Evolutionary conservation across 2,797 vertebrate genomes (phyloP), one percentile per base, ranked within the genome.

Genomic region (Petrocephalus sullivani): DNA sequence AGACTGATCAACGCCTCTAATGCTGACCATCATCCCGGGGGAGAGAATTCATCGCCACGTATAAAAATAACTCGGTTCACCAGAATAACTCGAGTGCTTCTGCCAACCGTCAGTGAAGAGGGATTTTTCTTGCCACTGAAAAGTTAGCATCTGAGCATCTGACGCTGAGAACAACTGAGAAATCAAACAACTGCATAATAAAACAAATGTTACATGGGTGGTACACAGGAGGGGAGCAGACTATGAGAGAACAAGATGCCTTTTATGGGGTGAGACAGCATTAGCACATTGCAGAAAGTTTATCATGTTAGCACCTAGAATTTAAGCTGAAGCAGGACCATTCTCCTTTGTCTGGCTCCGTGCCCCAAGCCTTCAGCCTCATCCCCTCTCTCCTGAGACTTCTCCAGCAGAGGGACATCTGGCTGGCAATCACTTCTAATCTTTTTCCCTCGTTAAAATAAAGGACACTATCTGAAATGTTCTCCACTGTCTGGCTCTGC

Each of bases 361-460:
- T 37, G 67, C 78, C 14, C 64, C 64, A 56, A 57, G 19, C 71
- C 12, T 23, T 64, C 37, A 60, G 10, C 83, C 4, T 2, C 56
- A n/a, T 71, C 9, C 84, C 56, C 41, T 88, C 81, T 88, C 81
- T 84, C 78, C 60, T 86, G 87, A 90, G 57, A 87, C 53, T 88
- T 89, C 85, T 58, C 71, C 67, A 53, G 10, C 71, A 88, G 90
- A 90, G 90, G 89, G 89, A 91, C 90, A 91, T 92, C 92, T 92
- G 91, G 89, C 89, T 61, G 54, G 85, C 88, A 87, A 87, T 91
- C 90, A 67, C 85, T 71, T 67, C 51, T 41, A 33, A 54, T 28
- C 88, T 90, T 90, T 89, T 21, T 85, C 82, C 89, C 81, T 89
- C 88, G 33, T 78, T 57, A 33, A 54, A 85, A 49, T 60, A 64